Conservation (phyloP, 2,113 vertebrate genomes). For the Erinaceus europaeus region DNA sequence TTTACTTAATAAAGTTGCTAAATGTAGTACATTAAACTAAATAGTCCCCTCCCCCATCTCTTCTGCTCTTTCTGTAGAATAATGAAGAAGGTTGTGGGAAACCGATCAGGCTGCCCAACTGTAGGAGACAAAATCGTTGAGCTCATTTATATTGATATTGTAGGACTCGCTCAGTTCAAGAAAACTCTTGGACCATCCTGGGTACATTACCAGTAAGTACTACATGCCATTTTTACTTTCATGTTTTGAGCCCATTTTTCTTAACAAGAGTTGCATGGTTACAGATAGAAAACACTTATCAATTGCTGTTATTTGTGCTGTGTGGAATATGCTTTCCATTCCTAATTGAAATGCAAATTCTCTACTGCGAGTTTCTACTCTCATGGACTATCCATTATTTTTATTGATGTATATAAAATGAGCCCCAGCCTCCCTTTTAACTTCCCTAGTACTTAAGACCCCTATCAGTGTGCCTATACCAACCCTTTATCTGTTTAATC, state of each 20-base stretch:
- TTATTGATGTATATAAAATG: conserved; percentile 43
- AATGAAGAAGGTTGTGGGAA: conserved; percentile 98
- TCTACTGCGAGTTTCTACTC: conserved; percentile 11
- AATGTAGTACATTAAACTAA: background rate
- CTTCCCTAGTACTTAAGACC: background rate
- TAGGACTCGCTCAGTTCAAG: conserved; percentile 98
- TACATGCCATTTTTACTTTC: background rate
- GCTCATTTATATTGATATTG: conserved; percentile 99
- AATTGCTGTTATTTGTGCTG: conserved; percentile 32
- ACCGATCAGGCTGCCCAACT: conserved; percentile 97
- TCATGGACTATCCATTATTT: conserved; percentile 38
- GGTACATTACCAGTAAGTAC: conserved; percentile 99
- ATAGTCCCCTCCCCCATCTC: background rate
- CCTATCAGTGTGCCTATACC: background rate
- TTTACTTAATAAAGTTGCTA: background rate
- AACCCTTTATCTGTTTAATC: background rate
- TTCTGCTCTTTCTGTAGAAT: conserved; percentile 84
- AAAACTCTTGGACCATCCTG: conserved; percentile 98
- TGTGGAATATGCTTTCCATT: background rate
- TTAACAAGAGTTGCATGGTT: background rate
- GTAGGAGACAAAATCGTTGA: conserved; percentile 97
- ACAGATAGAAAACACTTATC: background rate
- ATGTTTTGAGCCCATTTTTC: no score
- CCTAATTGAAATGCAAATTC: conserved; percentile 46
- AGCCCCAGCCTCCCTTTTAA: background rate